These are phyloP conservation scores for Cancer borealis DNA, from an alignment of 2,888 invertebrate species.

Conservation along the genomic window DNA sequence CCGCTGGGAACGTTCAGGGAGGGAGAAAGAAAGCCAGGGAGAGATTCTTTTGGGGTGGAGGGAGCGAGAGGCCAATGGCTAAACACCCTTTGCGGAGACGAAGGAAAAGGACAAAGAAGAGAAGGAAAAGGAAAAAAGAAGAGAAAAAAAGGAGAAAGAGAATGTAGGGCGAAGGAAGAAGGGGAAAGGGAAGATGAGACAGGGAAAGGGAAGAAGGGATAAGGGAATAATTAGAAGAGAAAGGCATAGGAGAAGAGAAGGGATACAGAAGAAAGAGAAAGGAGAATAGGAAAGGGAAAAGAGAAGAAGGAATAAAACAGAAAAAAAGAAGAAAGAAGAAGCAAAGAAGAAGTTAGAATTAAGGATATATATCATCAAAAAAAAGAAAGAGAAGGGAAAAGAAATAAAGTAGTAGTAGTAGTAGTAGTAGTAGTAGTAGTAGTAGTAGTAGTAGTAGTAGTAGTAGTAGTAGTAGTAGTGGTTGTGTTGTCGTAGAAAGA, in stretches of 20 bases:
- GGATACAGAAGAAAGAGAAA: background rate
- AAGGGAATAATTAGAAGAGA: background rate
- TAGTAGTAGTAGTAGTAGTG: slow-evolving; percentile 8
- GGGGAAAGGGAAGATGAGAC: background rate
- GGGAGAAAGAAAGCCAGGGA: background rate
- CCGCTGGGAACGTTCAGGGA: background rate
- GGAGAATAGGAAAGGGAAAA: too few species aligned
- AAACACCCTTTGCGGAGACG: background rate
- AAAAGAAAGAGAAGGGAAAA: too few species aligned
- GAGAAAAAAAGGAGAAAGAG: background rate
- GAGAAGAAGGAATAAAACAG: too few species aligned
- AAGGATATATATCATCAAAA: background rate
- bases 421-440: slow-evolving; percentile 17
- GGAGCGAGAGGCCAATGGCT: background rate
- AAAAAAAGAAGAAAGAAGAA: too few species aligned
- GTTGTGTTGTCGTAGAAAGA: background rate
- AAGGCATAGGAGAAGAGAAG: background rate
- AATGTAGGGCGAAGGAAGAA: background rate
- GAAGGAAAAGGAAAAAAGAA: slow-evolving; percentile 15
- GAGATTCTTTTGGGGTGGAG: background rate
- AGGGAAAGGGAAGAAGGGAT: background rate
- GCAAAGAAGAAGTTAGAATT: background rate
- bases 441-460: slow-evolving; percentile 21
- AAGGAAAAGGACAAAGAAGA: background rate
- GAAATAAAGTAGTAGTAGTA: background rate